phyloP scores from a whole-genome alignment of 1,140 invertebrate genomes.

The Zaprionus taronus region DNA sequence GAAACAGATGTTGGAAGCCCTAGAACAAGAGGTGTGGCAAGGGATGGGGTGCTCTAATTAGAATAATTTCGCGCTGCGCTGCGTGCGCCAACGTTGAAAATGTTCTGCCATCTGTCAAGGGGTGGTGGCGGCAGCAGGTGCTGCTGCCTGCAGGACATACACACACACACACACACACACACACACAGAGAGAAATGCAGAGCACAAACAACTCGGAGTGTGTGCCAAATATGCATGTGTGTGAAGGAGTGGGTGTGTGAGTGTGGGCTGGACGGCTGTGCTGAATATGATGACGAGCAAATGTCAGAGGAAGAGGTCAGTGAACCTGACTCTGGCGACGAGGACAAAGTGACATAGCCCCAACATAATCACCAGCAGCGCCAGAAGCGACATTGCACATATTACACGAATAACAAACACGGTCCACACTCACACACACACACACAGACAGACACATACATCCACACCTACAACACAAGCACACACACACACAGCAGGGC shows the following conservation, averaged over 20 bases:
- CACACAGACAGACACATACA: conserved; percentile 18
- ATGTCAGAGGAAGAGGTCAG: conserved; percentile 70
- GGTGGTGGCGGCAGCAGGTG: conserved; percentile 36
- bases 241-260: conserved; percentile 1
- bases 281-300: conserved; percentile 56
- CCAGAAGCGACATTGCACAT: conserved; percentile 32
- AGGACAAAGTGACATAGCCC: conserved; percentile 46
- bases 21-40: neutral
- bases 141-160: conserved; percentile 61
- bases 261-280: conserved; percentile 36
- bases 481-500: neutral
- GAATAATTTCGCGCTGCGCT: conserved; percentile 78
- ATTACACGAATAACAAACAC: conserved; percentile 27
- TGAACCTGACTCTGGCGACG: conserved; percentile 51
- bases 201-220: conserved; percentile 43
- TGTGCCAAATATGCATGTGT: conserved; percentile 17
- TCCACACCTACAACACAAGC: conserved; percentile 2
- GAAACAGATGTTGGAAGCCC: neutral
- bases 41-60: conserved; percentile 57
- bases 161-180: conserved; percentile 26
- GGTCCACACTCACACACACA: conserved; percentile 9
- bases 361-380: conserved; percentile 56
- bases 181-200: conserved; percentile 28
- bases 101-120: conserved; percentile 60
- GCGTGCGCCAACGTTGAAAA: conserved; percentile 62